A percentile compares a stretch with the other conserved stretches of the same genome.
Conservation (phyloP, 2,113 vertebrate genomes). For the Myrmecobius fasciatus region DNA sequence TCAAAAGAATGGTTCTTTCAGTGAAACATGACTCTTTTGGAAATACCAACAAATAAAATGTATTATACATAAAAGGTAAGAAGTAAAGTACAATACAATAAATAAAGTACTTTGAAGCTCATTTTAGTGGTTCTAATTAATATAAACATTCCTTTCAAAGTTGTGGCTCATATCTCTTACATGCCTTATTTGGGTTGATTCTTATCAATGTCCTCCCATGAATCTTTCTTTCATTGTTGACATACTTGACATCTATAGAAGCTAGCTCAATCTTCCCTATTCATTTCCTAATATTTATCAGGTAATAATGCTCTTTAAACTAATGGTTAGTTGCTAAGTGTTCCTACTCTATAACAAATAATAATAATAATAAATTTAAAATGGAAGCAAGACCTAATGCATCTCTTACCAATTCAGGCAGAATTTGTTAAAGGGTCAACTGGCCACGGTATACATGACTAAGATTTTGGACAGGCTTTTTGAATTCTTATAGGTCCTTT, state of each 20-base stretch:
- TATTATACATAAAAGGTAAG: not conserved
- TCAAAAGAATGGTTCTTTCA: not conserved
- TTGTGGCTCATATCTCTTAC: not conserved
- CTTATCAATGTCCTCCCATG: not conserved
- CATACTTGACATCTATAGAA: not conserved
- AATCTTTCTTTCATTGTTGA: not conserved
- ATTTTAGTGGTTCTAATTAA: not conserved
- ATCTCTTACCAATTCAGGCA: not conserved
- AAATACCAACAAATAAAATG: conserved; percentile 27
- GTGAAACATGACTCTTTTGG: not conserved
- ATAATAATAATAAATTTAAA: not conserved
- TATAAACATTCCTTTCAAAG: not conserved
- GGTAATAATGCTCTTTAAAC: not conserved
- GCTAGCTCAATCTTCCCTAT: not conserved
- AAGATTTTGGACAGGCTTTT: not conserved
- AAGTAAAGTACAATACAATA: not conserved
- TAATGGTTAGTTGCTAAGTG: not conserved
- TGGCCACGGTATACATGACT: not conserved
- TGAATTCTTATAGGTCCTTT: not conserved
- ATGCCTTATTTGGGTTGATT: not conserved
- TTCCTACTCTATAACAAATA: not conserved
- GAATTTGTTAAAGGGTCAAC: not conserved
- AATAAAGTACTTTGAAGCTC: not conserved
- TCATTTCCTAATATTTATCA: not conserved
- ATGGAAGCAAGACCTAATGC: not conserved